Percentiles rank a stretch among this genome's conserved stretches.
These are phyloP conservation scores for Solenopsis fugax DNA, from an alignment of 1,140 invertebrate genomes.

Conservation along the genomic window DNA sequence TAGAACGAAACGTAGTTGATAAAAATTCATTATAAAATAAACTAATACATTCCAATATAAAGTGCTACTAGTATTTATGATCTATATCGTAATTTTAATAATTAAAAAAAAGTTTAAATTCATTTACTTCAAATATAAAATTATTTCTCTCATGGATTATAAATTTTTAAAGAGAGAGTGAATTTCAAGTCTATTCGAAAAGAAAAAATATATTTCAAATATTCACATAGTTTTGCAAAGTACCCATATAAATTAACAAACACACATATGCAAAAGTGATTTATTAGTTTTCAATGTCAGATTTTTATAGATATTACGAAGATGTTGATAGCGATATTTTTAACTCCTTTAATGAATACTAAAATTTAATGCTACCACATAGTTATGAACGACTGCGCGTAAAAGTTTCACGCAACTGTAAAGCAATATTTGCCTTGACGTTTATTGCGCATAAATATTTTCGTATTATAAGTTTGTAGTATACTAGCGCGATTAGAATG, in stretches of 20 bases:
- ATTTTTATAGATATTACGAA: slow-evolving; percentile 2
- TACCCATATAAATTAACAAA: not conserved
- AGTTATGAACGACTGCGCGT: not conserved
- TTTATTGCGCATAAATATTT: slow-evolving; percentile 25
- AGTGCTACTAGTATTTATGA: not conserved
- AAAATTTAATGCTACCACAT: slow-evolving; percentile 7
- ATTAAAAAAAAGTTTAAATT: not conserved
- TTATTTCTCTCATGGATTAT: not conserved
- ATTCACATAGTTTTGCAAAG: not conserved
- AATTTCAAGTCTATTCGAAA: not conserved
- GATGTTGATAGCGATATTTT: not conserved
- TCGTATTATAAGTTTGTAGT: slow-evolving; percentile 8
- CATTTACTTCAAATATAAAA: not conserved
- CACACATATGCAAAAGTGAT: not conserved
- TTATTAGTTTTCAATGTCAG: not conserved
- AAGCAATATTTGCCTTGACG: not conserved
- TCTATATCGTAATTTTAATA: not conserved
- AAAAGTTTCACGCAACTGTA: slow-evolving; percentile 16
- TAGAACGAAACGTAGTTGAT: not conserved
- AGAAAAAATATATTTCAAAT: not conserved
- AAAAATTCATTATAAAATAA: not conserved
- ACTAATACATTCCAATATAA: not conserved
- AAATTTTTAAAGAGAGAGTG: not conserved
- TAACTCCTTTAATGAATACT: not conserved
- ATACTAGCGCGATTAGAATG: not conserved